Percentiles rank a stretch among this genome's conserved stretches.
Conservation (phyloP, 1,140 invertebrate genomes). For the Heliconius hermathena region DNA sequence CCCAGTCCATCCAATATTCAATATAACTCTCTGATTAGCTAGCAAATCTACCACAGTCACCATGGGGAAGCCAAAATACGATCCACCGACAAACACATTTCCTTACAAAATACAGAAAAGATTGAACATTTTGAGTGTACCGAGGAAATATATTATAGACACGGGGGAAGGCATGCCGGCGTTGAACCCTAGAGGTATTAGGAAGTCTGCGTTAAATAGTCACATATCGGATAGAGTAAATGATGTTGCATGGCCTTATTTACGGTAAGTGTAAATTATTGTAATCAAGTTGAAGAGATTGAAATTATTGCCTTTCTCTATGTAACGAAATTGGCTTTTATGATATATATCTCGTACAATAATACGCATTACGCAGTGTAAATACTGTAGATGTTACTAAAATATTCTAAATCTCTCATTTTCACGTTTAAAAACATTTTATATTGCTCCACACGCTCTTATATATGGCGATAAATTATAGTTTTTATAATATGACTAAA, state of each 20-base stretch:
- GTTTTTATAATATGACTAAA: too few relatives aligned
- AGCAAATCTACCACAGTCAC: constrained; percentile 34
- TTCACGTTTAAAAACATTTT: neutral
- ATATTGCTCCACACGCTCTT: too few relatives aligned
- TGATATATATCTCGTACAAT: too few relatives aligned
- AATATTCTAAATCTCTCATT: too few relatives aligned
- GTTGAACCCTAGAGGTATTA: constrained; percentile 50
- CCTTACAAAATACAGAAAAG: constrained; percentile 67
- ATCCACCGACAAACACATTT: constrained; percentile 59
- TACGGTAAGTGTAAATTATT: constrained; percentile 53
- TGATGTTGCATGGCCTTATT: constrained; percentile 66
- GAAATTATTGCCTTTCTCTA: too few relatives aligned
- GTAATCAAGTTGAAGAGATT: neutral
- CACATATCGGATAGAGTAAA: constrained; percentile 58
- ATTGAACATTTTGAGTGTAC: constrained; percentile 63
- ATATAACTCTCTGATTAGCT: constrained; percentile 62
- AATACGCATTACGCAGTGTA: too few relatives aligned
- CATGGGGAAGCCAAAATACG: constrained; percentile 66
- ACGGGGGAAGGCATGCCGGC: constrained; percentile 64
- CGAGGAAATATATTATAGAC: constrained; percentile 55
- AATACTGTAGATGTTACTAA: too few relatives aligned
- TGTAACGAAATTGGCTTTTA: too few relatives aligned
- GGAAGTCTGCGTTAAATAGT: constrained; percentile 57
- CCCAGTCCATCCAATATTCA: constrained; percentile 20
- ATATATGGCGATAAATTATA: too few relatives aligned